Evolutionary conservation across 1,140 invertebrate genomes (phyloP), one percentile per base, ranked within the genome.

Genomic region (Fopius arisanus): DNA sequence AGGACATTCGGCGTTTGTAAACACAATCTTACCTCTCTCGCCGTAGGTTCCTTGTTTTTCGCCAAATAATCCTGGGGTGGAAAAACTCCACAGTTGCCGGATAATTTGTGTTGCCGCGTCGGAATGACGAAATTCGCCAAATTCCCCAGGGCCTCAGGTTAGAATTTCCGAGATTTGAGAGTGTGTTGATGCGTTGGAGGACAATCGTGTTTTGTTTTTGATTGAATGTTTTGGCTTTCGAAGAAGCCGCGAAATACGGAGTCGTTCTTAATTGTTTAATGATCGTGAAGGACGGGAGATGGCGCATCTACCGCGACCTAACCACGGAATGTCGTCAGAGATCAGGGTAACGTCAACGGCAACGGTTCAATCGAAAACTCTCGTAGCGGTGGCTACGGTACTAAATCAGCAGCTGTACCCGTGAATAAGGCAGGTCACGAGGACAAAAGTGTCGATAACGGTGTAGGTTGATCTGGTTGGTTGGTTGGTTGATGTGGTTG

Each of bases 221-320:
- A 16, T 29, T 12, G 16, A 65, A 65, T 65, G 29, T 65, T 65
- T 65, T 33, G 29, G 10, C 14, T n/a, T 65, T 65, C 28, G 28
- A 65, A 65, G 62, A 31, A 65, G 29, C 62, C 62, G 62, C 28
- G 62, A 33, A 65, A 65, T 26, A 59, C 54, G 9, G 26, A 10
- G 19, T 19, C 19, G 2, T 26, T 54, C 19, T n/a, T n/a, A 26
- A 4, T 5, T 4, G 3, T 26, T 59, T 59, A 26, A 14, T 59
- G 1, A 14, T 26, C 2, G 26, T 26, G 10, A 9, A 26, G 1
- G 23, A 59, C 0, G 19, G 5, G 54, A 59, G 54, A 59, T 59
- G 54, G 54, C 54, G 54, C 54, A 3, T 7, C n/a, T 37, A 37
- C 12, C n/a, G n/a, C n/a, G n/a, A n/a, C n/a, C n/a, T n/a, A n/a